Conservation (phyloP, 2,888 invertebrate genomes). For the Nemurella pictetii region DNA sequence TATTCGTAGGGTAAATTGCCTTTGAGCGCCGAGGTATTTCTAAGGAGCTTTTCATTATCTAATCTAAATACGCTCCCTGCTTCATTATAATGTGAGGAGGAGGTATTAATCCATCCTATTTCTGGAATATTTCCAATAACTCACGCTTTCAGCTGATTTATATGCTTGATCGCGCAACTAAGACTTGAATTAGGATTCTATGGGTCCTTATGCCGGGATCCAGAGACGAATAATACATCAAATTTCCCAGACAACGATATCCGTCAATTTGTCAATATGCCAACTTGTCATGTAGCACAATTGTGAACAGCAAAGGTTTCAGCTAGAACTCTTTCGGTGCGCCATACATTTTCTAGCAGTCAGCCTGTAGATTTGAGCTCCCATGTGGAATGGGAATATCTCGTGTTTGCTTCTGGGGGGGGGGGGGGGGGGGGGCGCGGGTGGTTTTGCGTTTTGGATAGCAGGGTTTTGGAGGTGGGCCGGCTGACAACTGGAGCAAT, state of each 20-base stretch:
- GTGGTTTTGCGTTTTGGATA: not conserved
- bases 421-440: not conserved
- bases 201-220: not conserved
- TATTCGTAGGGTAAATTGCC: not conserved
- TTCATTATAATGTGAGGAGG: not conserved
- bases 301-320: too few species aligned
- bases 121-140: not conserved
- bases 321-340: not conserved
- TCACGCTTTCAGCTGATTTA: not conserved
- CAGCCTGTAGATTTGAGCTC: not conserved
- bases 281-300: not conserved
- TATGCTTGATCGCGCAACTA: not conserved
- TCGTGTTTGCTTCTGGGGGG: not conserved
- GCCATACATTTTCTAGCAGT: not conserved
- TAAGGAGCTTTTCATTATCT: not conserved
- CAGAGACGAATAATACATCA: not conserved
- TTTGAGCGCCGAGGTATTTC: not conserved
- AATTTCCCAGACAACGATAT: not conserved
- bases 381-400: slow-evolving; percentile 1
- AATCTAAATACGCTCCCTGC: not conserved
- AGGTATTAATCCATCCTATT: not conserved
- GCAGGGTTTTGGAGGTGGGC: not conserved
- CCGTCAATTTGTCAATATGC: not conserved
- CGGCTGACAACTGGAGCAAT: not conserved
- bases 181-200: not conserved